phyloP scores from a whole-genome alignment of 2,888 invertebrate genomes.

The Drosophila neotestacea region DNA sequence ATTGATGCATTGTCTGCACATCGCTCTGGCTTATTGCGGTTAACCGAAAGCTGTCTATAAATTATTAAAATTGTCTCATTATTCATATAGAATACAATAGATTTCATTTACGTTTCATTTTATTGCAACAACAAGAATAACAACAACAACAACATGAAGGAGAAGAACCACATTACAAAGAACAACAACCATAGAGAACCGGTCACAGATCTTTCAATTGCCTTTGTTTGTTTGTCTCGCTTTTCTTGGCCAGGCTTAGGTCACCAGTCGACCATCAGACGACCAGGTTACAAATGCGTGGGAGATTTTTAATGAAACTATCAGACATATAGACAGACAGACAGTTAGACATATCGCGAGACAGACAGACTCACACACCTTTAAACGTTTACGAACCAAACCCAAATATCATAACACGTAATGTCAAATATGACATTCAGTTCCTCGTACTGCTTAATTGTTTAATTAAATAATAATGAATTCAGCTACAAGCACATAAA shows the following conservation, averaged over 20 bases:
- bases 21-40: slow-evolving; percentile 79
- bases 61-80: slow-evolving; percentile 85
- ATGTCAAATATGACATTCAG: slow-evolving; percentile 36
- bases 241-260: slow-evolving; percentile 49
- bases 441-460: slow-evolving; percentile 26
- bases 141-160: slow-evolving; percentile 22
- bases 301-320: slow-evolving; percentile 69
- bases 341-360: background rate
- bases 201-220: slow-evolving; percentile 62
- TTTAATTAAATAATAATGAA: background rate
- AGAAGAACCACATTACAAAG: slow-evolving; percentile 31
- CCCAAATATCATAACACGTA: slow-evolving; percentile 35
- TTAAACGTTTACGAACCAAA: slow-evolving; percentile 31
- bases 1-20: slow-evolving; percentile 58
- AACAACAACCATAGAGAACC: slow-evolving; percentile 47
- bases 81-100: slow-evolving; percentile 85
- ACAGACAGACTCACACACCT: slow-evolving; percentile 33
- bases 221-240: slow-evolving; percentile 52
- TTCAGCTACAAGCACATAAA: too few species aligned
- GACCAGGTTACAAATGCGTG: slow-evolving; percentile 61
- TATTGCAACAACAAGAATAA: slow-evolving; percentile 70
- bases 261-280: slow-evolving; percentile 47
- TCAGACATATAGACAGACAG: slow-evolving; percentile 9
- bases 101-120: slow-evolving; percentile 80
- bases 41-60: slow-evolving; percentile 84